Base-by-base conservation (phyloP, 2,797 vertebrate species). In the Remorina albescens region DNA sequence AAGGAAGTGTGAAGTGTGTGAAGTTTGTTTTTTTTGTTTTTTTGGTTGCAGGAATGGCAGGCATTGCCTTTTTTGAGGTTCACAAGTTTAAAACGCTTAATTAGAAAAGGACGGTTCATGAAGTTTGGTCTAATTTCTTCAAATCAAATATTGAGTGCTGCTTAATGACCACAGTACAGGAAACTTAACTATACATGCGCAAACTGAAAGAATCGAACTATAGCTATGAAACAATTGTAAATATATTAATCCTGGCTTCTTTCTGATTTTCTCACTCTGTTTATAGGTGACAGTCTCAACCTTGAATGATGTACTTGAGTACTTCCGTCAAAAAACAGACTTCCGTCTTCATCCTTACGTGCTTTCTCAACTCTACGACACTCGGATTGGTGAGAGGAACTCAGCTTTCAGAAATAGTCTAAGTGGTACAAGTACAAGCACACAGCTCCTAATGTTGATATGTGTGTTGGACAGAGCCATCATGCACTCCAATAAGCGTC, bases 251-350 rank as follows among this genome's bases (percentile, higher is more conserved):
- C 39, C 56, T 26, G 11, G 46, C 21, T 1, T 58, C 23, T 39
- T 25, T 18, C 11, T 49, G 21, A 15, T 42, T 49, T 15, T 25
- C 47, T 23, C 12, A n/a, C 46, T 6, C 9, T 47, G 18, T 13
- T 26, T 81, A 46, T 36, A 94, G 93, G 87, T 93, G 32, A 85
- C n/a, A 0, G 87, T 92, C 19, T 32, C 76, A 49, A 81, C 81
- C 36, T 67, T 94, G 67, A 64, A 75, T 2, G 74, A 85, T 0
- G 89, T 91, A 1, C 15, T 94, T 9, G 50, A 85, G 26, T 89
- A 87, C 62, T 83, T 94, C 66, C 5, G 88, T 34, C 74, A 91
- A 44, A 81, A 83, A 76, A 91, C 88, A 4, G 77, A 84, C 39
- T 67, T 84, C 39, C 71, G 75, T 13, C 82, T 92, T 12, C 18